Evolutionary conservation across 2,888 invertebrate genomes (phyloP).

Genomic region (Cataglyphis altisquamis): DNA sequence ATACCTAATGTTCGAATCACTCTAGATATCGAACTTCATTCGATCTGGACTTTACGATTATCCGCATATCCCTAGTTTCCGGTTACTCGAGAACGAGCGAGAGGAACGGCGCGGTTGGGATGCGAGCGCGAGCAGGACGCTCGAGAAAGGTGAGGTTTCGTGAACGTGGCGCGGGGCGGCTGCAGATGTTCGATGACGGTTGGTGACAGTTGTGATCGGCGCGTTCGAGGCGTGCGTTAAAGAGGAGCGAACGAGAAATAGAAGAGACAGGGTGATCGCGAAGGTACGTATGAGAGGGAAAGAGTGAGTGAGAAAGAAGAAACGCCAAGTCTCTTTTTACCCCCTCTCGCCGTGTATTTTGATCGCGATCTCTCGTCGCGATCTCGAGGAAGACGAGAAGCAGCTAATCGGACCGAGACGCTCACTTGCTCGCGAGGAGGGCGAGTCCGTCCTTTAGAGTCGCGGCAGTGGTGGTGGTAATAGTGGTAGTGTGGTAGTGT

Average conservation of each 20-base stretch:
- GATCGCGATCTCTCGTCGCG: conserved; percentile 3
- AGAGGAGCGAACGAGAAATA: background rate
- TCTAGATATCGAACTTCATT: no score
- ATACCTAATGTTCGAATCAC: no score
- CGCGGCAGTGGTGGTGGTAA: background rate
- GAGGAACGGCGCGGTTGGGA: background rate
- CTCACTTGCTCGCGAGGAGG: conserved; percentile 32
- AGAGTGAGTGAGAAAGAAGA: background rate
- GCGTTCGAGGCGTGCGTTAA: conserved; percentile 56
- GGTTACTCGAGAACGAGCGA: background rate
- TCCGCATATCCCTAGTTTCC: background rate
- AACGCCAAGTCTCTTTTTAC: background rate
- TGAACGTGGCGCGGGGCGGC: conserved; percentile 41
- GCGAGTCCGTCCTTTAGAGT: conserved; percentile 9
- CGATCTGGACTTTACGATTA: background rate
- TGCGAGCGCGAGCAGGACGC: background rate
- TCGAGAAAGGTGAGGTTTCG: conserved; percentile 50
- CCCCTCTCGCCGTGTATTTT: background rate
- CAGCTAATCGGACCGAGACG: background rate
- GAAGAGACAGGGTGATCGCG: no score
- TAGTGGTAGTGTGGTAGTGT: conserved; percentile 18
- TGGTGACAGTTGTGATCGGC: conserved; percentile 71
- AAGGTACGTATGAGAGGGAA: no score
- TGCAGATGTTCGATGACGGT: conserved; percentile 66
- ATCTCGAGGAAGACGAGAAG: conserved; percentile 5